Conservation (phyloP, 2,113 vertebrate genomes). For the Odocoileus hemionus region DNA sequence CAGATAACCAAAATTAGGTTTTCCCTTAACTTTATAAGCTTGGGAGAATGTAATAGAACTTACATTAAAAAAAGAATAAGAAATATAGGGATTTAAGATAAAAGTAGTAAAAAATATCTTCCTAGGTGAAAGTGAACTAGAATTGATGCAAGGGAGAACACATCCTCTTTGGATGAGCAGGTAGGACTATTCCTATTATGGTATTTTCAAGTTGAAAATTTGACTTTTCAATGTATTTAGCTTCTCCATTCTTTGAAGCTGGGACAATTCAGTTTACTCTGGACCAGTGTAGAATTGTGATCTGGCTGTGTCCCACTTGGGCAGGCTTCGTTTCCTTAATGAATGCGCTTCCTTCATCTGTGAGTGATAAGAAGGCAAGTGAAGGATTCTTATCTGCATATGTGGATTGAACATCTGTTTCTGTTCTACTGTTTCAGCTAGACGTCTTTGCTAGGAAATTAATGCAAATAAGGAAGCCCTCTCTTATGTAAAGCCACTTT, state of each 20-base stretch:
- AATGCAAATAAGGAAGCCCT: constrained; percentile 4
- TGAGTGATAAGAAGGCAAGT: constrained; percentile 62
- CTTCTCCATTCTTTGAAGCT: constrained; percentile 58
- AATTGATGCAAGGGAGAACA: neutral
- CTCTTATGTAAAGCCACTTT: neutral
- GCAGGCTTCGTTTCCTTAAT: constrained; percentile 56
- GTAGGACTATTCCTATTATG: neutral
- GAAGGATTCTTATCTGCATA: constrained; percentile 14
- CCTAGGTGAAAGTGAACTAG: neutral
- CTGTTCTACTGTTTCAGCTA: constrained; percentile 59
- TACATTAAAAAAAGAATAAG: neutral
- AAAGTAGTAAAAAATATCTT: neutral
- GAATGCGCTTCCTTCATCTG: constrained; percentile 65
- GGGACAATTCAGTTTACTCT: constrained; percentile 51
- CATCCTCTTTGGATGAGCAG: neutral
- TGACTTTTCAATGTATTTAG: neutral
- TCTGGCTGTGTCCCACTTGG: constrained; percentile 50
- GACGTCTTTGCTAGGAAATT: constrained; percentile 46
- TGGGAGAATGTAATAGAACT: neutral
- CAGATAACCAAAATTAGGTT: neutral
- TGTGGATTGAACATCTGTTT: constrained; percentile 69
- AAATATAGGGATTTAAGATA: neutral
- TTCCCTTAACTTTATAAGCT: neutral
- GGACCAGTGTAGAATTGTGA: constrained; percentile 44
- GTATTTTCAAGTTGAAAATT: neutral